Base-by-base conservation (phyloP, 1,140 invertebrate genomes). In the Trichogramma pretiosum region DNA sequence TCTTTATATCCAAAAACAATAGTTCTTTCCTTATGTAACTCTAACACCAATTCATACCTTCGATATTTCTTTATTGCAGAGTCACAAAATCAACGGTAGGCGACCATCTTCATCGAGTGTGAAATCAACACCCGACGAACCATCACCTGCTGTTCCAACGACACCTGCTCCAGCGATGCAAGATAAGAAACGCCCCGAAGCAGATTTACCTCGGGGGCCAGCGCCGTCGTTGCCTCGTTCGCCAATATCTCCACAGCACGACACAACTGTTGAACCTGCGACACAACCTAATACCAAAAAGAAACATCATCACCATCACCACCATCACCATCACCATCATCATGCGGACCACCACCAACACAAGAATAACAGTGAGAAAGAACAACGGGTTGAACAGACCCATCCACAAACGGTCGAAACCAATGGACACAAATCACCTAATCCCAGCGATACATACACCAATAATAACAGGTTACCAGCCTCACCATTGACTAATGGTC, bases 81-180 rank as follows among this genome's bases (percentile, higher is more conserved):
- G 54, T 54, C 64, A 68, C 49, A 70, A 71, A 36, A 55, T 70
- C n/a, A 73, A 73, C 26, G 68, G 70, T 9, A 64, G 66, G 52
- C 62, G 69, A 48, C 65, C 66, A 2, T 68, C 70, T 0, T 71
- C 67, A 0, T 73, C 69, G 14, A 71, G 59, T 8, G 53, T 70
- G 3, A 67, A 70, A 48, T 72, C 70, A 22, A 67, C 67, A n/a
- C 65, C 72, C 1, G 63, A 72, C n/a, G 77, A 75, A 19, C 72
- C 76, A 5, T 64, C 73, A 18, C 71, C 73, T 5, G 70, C 72
- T 5, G 67, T 75, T 9, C 65, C 74, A 13, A 75, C 74, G 30
- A 74, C 74, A 1, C 72, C 69, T 7, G 68, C 74, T 1, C 69
- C 73, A 10, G 62, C 67, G 5, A 52, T 67, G 2, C 65, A 64